A percentile compares a stretch with the other conserved stretches of the same genome.
Evolutionary conservation across 2,797 vertebrate species (phyloP).

Genomic region (Scarus forsteni): DNA sequence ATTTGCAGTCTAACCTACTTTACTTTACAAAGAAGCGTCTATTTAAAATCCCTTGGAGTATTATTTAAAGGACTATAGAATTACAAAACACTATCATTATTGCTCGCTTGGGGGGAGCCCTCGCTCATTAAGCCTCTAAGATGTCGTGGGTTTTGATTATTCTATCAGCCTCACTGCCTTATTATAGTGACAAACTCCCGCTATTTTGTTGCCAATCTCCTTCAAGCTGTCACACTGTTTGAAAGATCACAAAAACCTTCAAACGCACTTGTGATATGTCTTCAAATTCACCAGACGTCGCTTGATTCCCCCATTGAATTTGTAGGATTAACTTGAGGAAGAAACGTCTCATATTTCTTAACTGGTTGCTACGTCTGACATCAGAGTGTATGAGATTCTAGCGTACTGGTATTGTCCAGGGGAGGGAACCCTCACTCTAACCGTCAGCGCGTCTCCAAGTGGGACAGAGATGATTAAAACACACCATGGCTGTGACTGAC

Average conservation of each 20-base stretch:
- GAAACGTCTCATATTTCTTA: conserved; percentile 80
- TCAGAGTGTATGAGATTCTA: conserved; percentile 76
- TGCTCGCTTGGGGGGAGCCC: conserved; percentile 79
- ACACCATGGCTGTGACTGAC: conserved; percentile 83
- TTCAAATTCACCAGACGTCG: conserved; percentile 76
- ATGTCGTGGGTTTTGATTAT: conserved; percentile 80
- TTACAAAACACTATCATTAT: conserved; percentile 82
- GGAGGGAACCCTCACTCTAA: conserved; percentile 85
- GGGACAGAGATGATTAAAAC: conserved; percentile 88
- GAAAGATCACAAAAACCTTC: conserved; percentile 81
- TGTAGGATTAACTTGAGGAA: conserved; percentile 79
- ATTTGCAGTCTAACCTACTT: conserved; percentile 75
- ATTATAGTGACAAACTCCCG: conserved; percentile 80
- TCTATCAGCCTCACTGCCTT: conserved; percentile 75
- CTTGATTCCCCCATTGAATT: conserved; percentile 82
- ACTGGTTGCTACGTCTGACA: conserved; percentile 80
- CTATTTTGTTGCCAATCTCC: conserved; percentile 83
- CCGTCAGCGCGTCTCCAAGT: conserved; percentile 83
- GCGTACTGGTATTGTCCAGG: conserved; percentile 83
- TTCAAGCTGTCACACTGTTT: conserved; percentile 79
- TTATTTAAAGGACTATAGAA: conserved; percentile 82
- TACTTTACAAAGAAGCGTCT: conserved; percentile 76
- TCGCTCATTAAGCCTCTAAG: conserved; percentile 81
- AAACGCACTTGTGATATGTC: conserved; percentile 75
- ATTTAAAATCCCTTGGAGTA: conserved; percentile 75